Percentiles rank a stretch among this genome's conserved stretches.
phyloP scores from a whole-genome alignment of 2,888 invertebrate species.

The Cybosia mesomella region DNA sequence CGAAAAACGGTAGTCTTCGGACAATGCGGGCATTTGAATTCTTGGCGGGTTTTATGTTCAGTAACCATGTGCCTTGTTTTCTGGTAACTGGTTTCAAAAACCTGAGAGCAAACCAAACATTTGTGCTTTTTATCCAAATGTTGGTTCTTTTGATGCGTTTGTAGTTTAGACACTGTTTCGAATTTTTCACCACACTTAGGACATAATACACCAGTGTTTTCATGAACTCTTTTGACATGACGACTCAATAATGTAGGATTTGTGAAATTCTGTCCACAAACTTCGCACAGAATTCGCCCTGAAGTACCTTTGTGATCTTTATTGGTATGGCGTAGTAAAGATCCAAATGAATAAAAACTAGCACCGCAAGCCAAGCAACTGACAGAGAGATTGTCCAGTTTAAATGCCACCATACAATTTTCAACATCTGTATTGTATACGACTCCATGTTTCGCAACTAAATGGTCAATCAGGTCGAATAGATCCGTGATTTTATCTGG shows the following conservation, averaged over 20 bases:
- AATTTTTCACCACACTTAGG: slow-evolving; percentile 81
- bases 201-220: slow-evolving; percentile 73
- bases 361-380: slow-evolving; percentile 74
- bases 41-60: slow-evolving; percentile 75
- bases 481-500: slow-evolving; percentile 66
- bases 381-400: slow-evolving; percentile 71
- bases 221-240: slow-evolving; percentile 76
- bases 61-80: slow-evolving; percentile 77
- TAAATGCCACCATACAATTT: slow-evolving; percentile 76
- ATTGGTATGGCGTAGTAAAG: slow-evolving; percentile 76
- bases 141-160: slow-evolving; percentile 78
- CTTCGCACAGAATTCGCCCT: slow-evolving; percentile 73
- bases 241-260: slow-evolving; percentile 67
- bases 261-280: slow-evolving; percentile 81
- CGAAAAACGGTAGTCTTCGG: slow-evolving; percentile 79
- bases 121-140: slow-evolving; percentile 82
- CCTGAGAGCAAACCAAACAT: slow-evolving; percentile 78
- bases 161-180: slow-evolving; percentile 78
- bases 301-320: slow-evolving; percentile 80
- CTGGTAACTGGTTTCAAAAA: slow-evolving; percentile 75
- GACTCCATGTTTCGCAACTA: slow-evolving; percentile 66
- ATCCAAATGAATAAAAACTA: slow-evolving; percentile 77
- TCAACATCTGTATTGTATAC: slow-evolving; percentile 78
- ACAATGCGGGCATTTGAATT: slow-evolving; percentile 79
- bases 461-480: slow-evolving; percentile 76